Percentiles rank a stretch among this genome's conserved stretches.
Evolutionary conservation across 2,888 invertebrate genomes (phyloP).

Genomic region (Hypomecis punctinalis): DNA sequence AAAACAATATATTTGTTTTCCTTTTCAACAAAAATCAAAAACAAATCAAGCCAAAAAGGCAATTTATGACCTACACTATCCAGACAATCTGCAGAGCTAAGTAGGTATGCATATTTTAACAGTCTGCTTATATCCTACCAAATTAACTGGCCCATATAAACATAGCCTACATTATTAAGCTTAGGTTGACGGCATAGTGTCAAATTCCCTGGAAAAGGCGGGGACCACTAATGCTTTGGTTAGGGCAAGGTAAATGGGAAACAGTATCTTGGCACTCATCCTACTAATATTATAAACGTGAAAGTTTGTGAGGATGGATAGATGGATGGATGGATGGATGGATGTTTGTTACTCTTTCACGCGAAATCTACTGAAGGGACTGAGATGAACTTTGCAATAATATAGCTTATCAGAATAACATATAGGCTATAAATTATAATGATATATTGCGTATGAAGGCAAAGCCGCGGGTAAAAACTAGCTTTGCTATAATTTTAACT

Average conservation of each 20-base stretch:
- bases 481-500: too few species aligned
- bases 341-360: too few species aligned
- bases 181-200: constrained; percentile 12
- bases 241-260: neutral
- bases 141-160: constrained; percentile 27
- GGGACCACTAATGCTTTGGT: constrained; percentile 5
- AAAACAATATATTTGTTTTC: too few species aligned
- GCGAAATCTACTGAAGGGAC: too few species aligned
- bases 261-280: neutral
- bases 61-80: neutral
- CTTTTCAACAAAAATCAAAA: neutral
- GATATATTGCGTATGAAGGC: too few species aligned
- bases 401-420: too few species aligned
- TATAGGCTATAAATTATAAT: too few species aligned
- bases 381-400: too few species aligned
- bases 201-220: constrained; percentile 28
- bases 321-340: too few species aligned
- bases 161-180: constrained; percentile 6
- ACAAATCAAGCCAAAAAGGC: neutral
- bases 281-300: too few species aligned
- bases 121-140: constrained; percentile 14
- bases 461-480: too few species aligned
- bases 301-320: too few species aligned
- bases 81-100: constrained; percentile 6
- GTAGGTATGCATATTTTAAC: constrained; percentile 17